phyloP scores from a whole-genome alignment of 1,140 invertebrate genomes.

The Aphis gossypii region DNA sequence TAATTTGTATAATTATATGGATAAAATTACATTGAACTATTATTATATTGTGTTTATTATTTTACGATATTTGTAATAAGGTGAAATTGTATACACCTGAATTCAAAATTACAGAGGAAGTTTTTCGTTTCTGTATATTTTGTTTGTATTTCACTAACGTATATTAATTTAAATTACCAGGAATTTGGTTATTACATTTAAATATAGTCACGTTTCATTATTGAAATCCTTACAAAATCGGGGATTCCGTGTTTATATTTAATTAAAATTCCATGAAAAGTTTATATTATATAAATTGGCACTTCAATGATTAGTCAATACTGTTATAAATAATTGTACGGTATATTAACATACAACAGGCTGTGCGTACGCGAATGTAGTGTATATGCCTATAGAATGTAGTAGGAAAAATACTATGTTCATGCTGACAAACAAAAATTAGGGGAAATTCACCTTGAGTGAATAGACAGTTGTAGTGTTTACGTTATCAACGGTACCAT shows the following conservation, averaged over 20 bases:
- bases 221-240: background rate
- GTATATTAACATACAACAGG: background rate
- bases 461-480: no score
- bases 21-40: background rate
- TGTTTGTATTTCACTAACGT: background rate
- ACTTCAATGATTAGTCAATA: background rate
- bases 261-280: background rate
- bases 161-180: background rate
- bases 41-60: background rate
- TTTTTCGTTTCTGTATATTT: background rate
- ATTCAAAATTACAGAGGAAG: background rate
- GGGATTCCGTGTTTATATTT: background rate
- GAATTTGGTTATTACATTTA: background rate
- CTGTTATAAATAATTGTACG: background rate
- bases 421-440: background rate
- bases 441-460: background rate
- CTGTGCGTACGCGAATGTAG: background rate
- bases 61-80: background rate
- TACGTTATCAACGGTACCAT: background rate
- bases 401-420: no score
- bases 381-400: no score
- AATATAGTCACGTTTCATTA: background rate
- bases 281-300: background rate
- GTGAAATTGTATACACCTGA: background rate
- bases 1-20: background rate